Evolutionary conservation across 1,140 invertebrate genomes (phyloP), one percentile per base, ranked within the genome.

Genomic region (Trissolcus basalis): DNA sequence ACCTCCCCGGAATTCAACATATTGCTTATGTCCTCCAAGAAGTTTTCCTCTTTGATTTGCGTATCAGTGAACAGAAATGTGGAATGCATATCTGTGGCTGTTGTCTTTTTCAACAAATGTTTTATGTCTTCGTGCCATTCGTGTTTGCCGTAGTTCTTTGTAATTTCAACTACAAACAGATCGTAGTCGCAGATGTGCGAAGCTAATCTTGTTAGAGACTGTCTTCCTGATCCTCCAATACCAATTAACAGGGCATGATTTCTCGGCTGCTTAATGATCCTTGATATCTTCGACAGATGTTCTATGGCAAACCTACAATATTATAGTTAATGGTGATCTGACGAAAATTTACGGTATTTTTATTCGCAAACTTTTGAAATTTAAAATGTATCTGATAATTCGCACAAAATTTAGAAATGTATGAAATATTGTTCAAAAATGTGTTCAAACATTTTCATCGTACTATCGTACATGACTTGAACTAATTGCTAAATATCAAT

Each of bases 51-150:
- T 89, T 98, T 98, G 32, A 98, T 96, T 91, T 97, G 96, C 10
- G 93, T 93, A 83, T 97, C 96, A 47, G 94, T 93, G 82, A 98
- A 97, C 8, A 98, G 88, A 82, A 98, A 98, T 0, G 97, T 96
- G 39, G 93, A 94, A 85, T 97, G 95, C 78, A 94, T 91, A 76
- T 98, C 97, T 0, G 92, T 92, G 11, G 93, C 91, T 58, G 94
- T 95, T 2, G 94, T 93, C 87, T 94, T 95, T 74, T 90, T 91
- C 49, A 98, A 86, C 55, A 98, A 93, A 12, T 85, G 89, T 81
- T 97, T 96, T 6, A 99, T 87, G 84, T 98, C 96, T 82, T 98
- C 96, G 76, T 94, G 91, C 96, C 97, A 99, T 81, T 98, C 96
- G 35, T 89, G 89, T 8, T 91, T 89, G 1, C 93, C 93, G 84